Base-by-base conservation (phyloP, 1,140 invertebrate genomes). In the Charaxes varanes region DNA sequence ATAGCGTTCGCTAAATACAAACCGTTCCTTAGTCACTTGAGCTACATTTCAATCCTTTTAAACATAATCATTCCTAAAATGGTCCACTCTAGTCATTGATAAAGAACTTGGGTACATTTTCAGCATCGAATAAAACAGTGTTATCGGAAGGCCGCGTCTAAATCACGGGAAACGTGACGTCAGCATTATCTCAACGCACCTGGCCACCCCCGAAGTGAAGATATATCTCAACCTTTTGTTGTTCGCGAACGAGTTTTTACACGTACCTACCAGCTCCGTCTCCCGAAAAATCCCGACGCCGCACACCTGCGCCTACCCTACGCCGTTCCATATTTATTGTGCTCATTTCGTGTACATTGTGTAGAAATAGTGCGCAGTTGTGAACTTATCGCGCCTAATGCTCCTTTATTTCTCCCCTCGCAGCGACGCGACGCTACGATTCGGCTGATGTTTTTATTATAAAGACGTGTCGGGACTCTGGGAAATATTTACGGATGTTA, bases 401-500 rank as follows among this genome's bases (percentile, higher is more conserved):
- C 60, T 46, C 17, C 56, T 53, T 60, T 69, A 68, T 72, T 72
- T 72, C 65, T 66, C 53, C 18, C 41, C 36, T 26, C 30, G 49
- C 37, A 41, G 40, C 56, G 54, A 49, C 50, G 27, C 30, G 49
- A 34, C 40, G 40, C 56, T 53, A 49, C 50, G 27, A 21, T 32
- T 47, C 36, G 46, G 48, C 59, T 76, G 72, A 77, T 76, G 69
- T 73, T 80, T 80, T 77, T 80, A 80, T 80, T 76, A 77, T 70
- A 64, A 72, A 62, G 63, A 64, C 68, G 60, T 66, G 62, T 63
- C 56, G 50, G 53, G 52, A 58, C 53, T 61, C 4, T 35, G n/a
- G 51, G 52, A 61, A 63, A 70, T 73, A 62, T 72, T 74, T 68
- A 62, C 57, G 58, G 31, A 63, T 62, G 67, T 62, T 56, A n/a